Percentiles rank a stretch among this genome's conserved stretches.
These are phyloP conservation scores for Protaetia brevitarsis DNA, from an alignment of 1,140 invertebrate genomes.

Conservation along the genomic window DNA sequence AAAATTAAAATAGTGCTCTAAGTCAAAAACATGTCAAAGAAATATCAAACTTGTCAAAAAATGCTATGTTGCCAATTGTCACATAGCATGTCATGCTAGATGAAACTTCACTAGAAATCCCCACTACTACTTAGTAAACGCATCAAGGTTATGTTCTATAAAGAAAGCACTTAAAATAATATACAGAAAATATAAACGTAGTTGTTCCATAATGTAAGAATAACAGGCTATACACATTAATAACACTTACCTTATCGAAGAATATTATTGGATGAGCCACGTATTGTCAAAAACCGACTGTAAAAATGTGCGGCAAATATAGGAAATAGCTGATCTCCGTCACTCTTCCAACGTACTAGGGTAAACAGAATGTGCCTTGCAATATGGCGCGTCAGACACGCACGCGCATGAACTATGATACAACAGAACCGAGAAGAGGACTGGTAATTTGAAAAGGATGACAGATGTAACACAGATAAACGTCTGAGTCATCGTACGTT, in stretches of 20 bases:
- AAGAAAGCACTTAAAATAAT: background rate
- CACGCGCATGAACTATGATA: background rate
- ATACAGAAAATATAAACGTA: background rate
- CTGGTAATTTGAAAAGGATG: background rate
- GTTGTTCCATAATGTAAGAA: background rate
- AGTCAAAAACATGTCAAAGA: too few species aligned
- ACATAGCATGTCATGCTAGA: background rate
- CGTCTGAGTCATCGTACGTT: background rate
- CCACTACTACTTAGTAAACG: background rate
- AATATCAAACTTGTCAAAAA: too few species aligned
- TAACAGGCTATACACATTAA: background rate
- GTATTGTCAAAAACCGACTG: background rate
- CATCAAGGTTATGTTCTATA: constrained; percentile 10
- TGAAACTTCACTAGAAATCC: background rate
- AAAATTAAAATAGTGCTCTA: too few species aligned
- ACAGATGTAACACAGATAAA: background rate
- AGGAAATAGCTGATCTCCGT: constrained; percentile 2
- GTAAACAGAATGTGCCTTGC: constrained; percentile 5
- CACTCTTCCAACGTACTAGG: constrained; percentile 9
- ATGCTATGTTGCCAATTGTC: background rate
- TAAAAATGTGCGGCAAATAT: background rate
- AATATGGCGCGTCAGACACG: background rate
- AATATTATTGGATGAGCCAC: background rate
- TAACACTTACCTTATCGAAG: background rate
- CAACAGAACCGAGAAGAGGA: background rate